phyloP scores from a whole-genome alignment of 2,797 vertebrate genomes.

The Eurystomus glaucurus region DNA sequence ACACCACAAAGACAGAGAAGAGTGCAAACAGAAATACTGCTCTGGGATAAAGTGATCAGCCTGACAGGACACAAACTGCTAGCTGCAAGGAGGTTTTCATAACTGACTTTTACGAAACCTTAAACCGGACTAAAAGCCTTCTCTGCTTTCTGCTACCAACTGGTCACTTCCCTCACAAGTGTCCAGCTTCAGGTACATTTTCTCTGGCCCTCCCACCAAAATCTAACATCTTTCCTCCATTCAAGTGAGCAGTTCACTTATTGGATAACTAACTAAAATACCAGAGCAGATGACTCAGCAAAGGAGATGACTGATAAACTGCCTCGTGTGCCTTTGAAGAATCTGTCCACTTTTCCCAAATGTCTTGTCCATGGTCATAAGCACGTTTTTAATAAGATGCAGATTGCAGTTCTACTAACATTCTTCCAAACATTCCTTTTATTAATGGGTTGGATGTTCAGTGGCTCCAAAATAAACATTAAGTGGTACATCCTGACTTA shows the following conservation, averaged over 20 bases:
- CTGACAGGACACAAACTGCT: neutral
- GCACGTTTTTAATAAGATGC: neutral
- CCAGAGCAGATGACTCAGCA: neutral
- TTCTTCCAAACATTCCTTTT: neutral
- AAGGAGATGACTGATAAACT: neutral
- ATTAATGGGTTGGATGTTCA: neutral
- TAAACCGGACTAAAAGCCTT: neutral
- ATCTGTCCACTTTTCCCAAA: neutral
- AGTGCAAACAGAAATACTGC: neutral
- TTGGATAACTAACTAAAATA: neutral
- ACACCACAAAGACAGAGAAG: neutral
- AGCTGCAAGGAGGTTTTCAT: neutral
- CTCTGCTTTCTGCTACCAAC: neutral
- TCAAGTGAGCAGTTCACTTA: neutral
- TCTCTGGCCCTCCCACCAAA: neutral
- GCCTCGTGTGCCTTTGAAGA: neutral
- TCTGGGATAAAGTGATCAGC: neutral
- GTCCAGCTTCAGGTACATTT: constrained; percentile 6
- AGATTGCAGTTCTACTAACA: neutral
- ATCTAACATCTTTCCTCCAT: neutral
- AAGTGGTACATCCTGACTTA: constrained; percentile 3
- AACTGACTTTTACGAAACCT: neutral
- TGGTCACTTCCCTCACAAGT: neutral
- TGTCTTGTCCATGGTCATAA: neutral
- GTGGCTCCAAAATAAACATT: neutral